Evolutionary conservation across 2,113 vertebrate species (phyloP), one percentile per base, ranked within the genome.

Genomic region (Silurus meridionalis): DNA sequence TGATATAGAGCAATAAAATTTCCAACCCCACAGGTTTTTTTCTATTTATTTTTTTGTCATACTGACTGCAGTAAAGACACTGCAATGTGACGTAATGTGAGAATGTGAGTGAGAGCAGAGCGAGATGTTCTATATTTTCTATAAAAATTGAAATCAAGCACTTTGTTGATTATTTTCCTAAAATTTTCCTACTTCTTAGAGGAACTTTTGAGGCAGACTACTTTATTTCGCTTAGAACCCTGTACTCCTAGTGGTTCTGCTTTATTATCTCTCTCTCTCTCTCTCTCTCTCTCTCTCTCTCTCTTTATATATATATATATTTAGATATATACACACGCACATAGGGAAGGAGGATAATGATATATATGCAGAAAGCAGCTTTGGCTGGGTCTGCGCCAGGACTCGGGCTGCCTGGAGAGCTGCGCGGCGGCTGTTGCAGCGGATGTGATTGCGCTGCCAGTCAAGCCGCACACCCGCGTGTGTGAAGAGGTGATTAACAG

Each of bases 401-500:
- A 72, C 74, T 67, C 28, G 28, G 61, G 78, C 82, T 72, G 88
- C 88, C 84, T 78, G 57, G 83, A 83, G 86, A 81, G 84, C 63
- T 8, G 88, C 72, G 50, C 53, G 64, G 37, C 64, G 86, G 88
- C 64, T 87, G 86, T 83, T 77, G 83, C 15, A 61, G 87, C 75
- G 88, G 89, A 90, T 88, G 88, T 89, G 88, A 87, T 88, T 86
- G 81, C 71, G 15, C 82, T 84, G 84, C 83, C 82, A 90, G 86
- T 82, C 83, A 66, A 89, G 83, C 28, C 61, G 78, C 66, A 64
- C 48, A 55, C 55, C 57, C 46, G 64, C 77, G 52, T 87, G 86
- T 86, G 88, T 86, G 89, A 87, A 89, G 87, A 89, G 84, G 80
- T 90, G 90, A 90, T 89, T 88, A 90, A 88, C 88, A 86, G 85